These are phyloP conservation scores for Psittacula derbiana DNA, from an alignment of 2,797 vertebrate species.

Conservation along the genomic window DNA sequence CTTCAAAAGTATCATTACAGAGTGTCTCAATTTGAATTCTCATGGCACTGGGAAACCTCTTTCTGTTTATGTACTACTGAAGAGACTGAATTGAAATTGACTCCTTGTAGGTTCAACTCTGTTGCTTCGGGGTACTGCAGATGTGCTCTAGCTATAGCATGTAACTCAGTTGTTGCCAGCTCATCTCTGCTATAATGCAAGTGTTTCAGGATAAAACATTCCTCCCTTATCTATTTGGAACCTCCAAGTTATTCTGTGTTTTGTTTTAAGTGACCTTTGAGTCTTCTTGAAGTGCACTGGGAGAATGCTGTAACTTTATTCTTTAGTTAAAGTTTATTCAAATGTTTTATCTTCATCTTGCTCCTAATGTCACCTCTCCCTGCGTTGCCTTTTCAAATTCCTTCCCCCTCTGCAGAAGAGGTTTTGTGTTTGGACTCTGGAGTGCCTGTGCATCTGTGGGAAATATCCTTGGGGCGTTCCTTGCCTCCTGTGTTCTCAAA, in stretches of 20 bases:
- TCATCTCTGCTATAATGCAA: not conserved
- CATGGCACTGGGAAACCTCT: not conserved
- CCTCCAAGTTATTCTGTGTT: not conserved
- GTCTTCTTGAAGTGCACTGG: not conserved
- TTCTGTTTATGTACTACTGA: not conserved
- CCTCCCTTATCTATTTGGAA: not conserved
- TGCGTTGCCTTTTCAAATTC: rapidly evolving
- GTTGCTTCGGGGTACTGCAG: not conserved
- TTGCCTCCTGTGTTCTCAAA: constrained; percentile 92
- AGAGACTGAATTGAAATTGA: not conserved
- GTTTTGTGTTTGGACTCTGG: constrained; percentile 94
- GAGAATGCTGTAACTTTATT: not conserved
- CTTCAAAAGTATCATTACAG: not conserved
- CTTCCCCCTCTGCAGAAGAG: constrained; percentile 75
- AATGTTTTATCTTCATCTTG: not conserved
- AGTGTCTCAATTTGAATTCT: not conserved
- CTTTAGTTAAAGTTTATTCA: not conserved
- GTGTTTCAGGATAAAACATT: not conserved
- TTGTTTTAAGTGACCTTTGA: not conserved
- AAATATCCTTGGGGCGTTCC: constrained; percentile 95
- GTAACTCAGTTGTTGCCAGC: not conserved
- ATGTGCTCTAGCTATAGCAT: not conserved
- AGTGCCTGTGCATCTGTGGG: constrained; percentile 96
- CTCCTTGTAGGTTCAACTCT: not conserved
- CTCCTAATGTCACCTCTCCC: not conserved